Evolutionary conservation across 2,113 vertebrate species (phyloP), one percentile per base, ranked within the genome.

Genomic region (Ascaphus truei): DNA sequence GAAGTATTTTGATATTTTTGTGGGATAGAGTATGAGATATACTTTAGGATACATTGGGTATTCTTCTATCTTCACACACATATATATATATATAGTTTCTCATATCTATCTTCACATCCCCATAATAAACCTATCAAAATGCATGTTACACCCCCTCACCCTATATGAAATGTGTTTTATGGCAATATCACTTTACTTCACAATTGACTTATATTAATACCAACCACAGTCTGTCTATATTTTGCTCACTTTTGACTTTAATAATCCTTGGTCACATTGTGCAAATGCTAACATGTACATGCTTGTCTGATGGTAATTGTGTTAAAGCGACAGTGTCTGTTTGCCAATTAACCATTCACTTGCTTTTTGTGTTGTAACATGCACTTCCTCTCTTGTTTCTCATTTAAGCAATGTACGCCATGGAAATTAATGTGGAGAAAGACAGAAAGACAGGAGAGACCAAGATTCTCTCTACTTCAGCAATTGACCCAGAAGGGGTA

Each of bases 381-480:
- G 87, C 90, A 91, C 90, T 88, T 91, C 90, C 90, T 92, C 80
- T 92, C 89, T 92, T 90, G 85, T 91, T 89, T 88, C 83, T 86
- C n/a, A 78, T 89, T 90, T 84, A 93, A 98, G 95, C 94, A 81
- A 88, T 96, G 88, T 98, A 94, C 87, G 95, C 94, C 92, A 98
- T 98, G 97, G 95, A 98, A 94, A 95, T 97, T 92, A 98, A 93
- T 88, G 93, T 98, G 79, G 91, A 98, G 89, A 96, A 94, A 80
- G 95, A 98, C 92, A 92, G 88, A 77, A 92, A 91, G 81, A 98
- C 93, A 30, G 96, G 97, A 56, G 93, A 95, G 86, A 95, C 93
- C 85, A 94, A 90, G 82, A 86, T 96, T 90, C 91, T 98, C 86
- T 99, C 96, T 39, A 79, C 96, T 78, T 90, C 91, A 75, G 84